Percentiles rank a stretch among this genome's conserved stretches.
Conservation (phyloP, 2,888 invertebrate genomes). For the Thelaira solivaga region DNA sequence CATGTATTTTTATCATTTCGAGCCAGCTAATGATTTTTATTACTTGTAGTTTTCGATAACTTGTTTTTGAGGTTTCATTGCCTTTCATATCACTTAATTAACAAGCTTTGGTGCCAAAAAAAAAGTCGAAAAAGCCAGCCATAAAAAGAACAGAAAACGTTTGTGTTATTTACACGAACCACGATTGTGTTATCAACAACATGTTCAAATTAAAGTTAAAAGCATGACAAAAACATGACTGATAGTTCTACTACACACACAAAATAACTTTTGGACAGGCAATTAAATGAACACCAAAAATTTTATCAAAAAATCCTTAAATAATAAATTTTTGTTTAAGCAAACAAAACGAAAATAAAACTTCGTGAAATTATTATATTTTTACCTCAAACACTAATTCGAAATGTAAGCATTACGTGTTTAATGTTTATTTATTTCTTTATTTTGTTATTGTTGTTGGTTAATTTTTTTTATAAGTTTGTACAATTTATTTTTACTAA, state of each 20-base stretch:
- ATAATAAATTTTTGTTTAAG: not conserved
- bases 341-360: not conserved
- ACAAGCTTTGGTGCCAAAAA: conserved; percentile 21
- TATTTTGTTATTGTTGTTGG: not conserved
- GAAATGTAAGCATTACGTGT: conserved; percentile 24
- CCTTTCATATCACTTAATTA: conserved; percentile 28
- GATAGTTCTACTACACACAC: conserved; percentile 28
- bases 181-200: conserved; percentile 30
- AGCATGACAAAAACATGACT: conserved; percentile 50
- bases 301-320: conserved; percentile 15
- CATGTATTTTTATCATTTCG: not conserved
- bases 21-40: conserved; percentile 14
- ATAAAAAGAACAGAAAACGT: conserved; percentile 12
- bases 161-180: conserved; percentile 46
- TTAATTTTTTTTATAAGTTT: not conserved
- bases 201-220: conserved; percentile 40
- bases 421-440: conserved; percentile 33
- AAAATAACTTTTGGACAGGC: not conserved
- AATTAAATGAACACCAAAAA: not conserved
- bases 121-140: not conserved
- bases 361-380: conserved; percentile 11
- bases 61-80: conserved; percentile 26
- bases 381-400: not conserved
- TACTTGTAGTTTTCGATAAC: conserved; percentile 1
- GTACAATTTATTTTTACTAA: not conserved